Evolutionary conservation across 2,888 invertebrate genomes (phyloP), one percentile per base, ranked within the genome.

Genomic region (Melitaea athalia): DNA sequence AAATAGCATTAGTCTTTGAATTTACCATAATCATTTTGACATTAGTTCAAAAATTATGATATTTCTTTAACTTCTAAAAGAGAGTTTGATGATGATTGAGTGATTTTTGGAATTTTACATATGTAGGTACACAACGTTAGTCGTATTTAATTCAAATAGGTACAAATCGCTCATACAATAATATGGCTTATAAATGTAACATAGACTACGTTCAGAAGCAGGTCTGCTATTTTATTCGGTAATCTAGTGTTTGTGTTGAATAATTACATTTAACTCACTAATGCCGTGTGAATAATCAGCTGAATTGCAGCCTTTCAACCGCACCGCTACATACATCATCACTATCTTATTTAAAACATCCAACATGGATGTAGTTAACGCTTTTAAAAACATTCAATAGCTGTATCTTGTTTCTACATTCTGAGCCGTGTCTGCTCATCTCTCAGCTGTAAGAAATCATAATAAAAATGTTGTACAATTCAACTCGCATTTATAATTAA

Each of bases 11-110:
- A 60, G 12, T 33, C 53, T 24, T 61, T 60, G 53, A 12, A 43
- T n/a, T 38, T 33, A 17, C 52, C 45, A 64, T 59, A 69, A 69
- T 72, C 64, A 72, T 69, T 72, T 72, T n/a, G n/a, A 64, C 71
- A 69, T 72, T 72, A 72, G 64, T 63, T 38, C 47, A 64, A 59
- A 67, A 69, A 69, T 72, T 67, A 69, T 69, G 49, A 64, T 71
- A 59, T 69, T 69, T 72, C 71, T 69, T 69, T 69, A 67, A 63
- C 67, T 69, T 63, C 71, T 67, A 65, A 69, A 71, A 67, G 63
- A 64, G 64, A 62, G 47, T 69, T 71, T 71, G 67, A 71, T 71
- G 67, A 67, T 71, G 71, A 71, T 67, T 67, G 64, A 69, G 33
- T 63, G 59, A 53, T 67, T 57, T 63, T 43, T 67, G 52, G 55